Conservation (phyloP, 2,888 invertebrate genomes). For the Eupelmus urozonus region DNA sequence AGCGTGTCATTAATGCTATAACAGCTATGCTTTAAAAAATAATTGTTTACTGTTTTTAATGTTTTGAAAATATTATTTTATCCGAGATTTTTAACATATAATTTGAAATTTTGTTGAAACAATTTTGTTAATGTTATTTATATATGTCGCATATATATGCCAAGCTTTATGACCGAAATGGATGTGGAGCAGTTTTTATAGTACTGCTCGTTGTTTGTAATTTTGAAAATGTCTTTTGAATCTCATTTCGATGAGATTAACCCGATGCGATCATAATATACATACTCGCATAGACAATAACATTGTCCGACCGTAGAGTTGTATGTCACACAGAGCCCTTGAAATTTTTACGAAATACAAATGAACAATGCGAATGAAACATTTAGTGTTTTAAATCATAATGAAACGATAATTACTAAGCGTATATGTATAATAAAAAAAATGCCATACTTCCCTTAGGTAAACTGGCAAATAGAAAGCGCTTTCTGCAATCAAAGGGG, state of each 20-base stretch:
- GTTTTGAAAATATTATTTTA: too few species aligned
- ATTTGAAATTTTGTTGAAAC: too few species aligned
- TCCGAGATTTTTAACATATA: too few species aligned
- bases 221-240: slow-evolving; percentile 9
- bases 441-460: slow-evolving; percentile 62
- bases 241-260: slow-evolving; percentile 8
- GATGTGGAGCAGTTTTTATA: not conserved
- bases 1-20: too few species aligned
- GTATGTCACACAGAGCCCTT: slow-evolving; percentile 21
- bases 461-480: slow-evolving; percentile 63
- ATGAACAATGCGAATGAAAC: slow-evolving; percentile 30
- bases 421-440: slow-evolving; percentile 12
- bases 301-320: slow-evolving; percentile 61
- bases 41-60: too few species aligned
- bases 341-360: slow-evolving; percentile 38
- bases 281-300: slow-evolving; percentile 66
- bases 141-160: too few species aligned
- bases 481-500: slow-evolving; percentile 59
- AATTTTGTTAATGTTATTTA: too few species aligned
- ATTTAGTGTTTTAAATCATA: slow-evolving; percentile 56
- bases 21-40: too few species aligned
- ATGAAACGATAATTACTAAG: slow-evolving; percentile 51
- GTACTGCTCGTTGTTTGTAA: slow-evolving; percentile 7
- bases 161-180: not conserved
- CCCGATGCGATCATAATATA: slow-evolving; percentile 36